Evolutionary conservation across 1,140 invertebrate species (phyloP), one percentile per base, ranked within the genome.

Genomic region (Apolygus lucorum): DNA sequence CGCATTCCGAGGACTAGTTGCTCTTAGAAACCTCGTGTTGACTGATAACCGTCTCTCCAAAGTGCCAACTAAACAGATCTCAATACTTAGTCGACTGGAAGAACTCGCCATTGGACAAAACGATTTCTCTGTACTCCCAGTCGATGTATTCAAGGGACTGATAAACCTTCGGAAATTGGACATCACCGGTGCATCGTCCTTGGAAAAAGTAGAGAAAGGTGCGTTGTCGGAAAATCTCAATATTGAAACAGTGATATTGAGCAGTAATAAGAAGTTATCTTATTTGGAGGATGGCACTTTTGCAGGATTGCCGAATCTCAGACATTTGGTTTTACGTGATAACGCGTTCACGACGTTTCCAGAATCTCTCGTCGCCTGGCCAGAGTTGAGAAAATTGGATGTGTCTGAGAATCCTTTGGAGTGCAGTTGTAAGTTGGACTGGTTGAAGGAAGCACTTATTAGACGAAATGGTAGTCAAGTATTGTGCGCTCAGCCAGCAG

Each of bases 41-140:
- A 86, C 87, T 11, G 90, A 90, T 72, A 95, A 95, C 79, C 84
- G 86, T 63, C 78, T 96, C 25, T 79, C 80, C 13, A 80, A 82
- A 49, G 84, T 95, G 14, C 92, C 92, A 0, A 92, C 91, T 0
- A 80, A 83, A 4, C 88, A 91, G 34, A 77, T 94, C 14, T 82
- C 84, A 0, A 79, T 82, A n/a, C 79, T 95, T 28, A 80, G 81
- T 1, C 83, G 90, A 17, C 78, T 95, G 28, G 91, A 93, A 77
- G 87, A 92, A 71, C 80, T 95, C 17, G 86, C 84, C 22, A 83
- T 93, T 22, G 91, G 92, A 0, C 90, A 92, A 76, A 95, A 94
- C 75, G 87, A 88, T 71, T 91, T 93, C 73, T 79, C 83, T 24
- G 78, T 80, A 0, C 78, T 94, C 26, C 82, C 84, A 74, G 82